phyloP scores from a whole-genome alignment of 2,888 invertebrate species.

The Pristionchus maxplancki region DNA sequence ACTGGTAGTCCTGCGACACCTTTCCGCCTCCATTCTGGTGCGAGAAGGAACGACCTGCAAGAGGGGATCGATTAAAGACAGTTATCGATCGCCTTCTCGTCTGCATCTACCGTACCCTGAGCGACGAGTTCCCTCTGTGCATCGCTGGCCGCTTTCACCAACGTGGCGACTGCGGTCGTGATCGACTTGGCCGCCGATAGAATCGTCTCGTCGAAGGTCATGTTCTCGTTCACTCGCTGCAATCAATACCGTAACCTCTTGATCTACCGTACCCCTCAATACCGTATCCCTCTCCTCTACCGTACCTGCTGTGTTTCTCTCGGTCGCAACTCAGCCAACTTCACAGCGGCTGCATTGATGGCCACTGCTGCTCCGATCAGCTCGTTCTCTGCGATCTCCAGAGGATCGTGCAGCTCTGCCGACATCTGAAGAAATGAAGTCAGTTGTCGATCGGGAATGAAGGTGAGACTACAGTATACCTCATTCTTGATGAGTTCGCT shows the following conservation, averaged over 20 bases:
- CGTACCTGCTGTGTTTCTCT: conserved; percentile 79
- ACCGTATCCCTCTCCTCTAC: background rate
- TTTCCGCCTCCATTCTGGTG: conserved; percentile 19
- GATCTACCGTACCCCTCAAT: background rate
- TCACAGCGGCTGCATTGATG: conserved; percentile 97
- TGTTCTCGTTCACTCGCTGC: conserved; percentile 91
- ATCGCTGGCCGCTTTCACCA: conserved; percentile 95
- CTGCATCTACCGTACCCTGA: conserved; percentile 83
- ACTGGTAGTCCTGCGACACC: conserved; percentile 66
- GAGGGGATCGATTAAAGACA: background rate
- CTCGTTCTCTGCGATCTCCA: conserved; percentile 93
- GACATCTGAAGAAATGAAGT: background rate
- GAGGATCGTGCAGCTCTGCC: conserved; percentile 55
- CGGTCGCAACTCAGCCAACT: conserved; percentile 92
- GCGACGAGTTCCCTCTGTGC: conserved; percentile 96
- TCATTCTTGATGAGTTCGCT: conserved; percentile 81
- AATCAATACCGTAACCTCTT: conserved; percentile 61
- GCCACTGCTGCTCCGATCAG: conserved; percentile 96
- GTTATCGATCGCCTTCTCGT: background rate
- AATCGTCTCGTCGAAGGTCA: conserved; percentile 99
- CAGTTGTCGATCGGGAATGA: background rate
- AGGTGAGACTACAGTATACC: conserved; percentile 84
- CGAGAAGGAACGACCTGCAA: conserved; percentile 54
- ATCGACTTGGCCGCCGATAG: conserved; percentile 97
- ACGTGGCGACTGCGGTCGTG: conserved; percentile 94